Evolutionary conservation across 2,888 invertebrate genomes (phyloP), one percentile per base, ranked within the genome.

Genomic region (Oscheius sp.): DNA sequence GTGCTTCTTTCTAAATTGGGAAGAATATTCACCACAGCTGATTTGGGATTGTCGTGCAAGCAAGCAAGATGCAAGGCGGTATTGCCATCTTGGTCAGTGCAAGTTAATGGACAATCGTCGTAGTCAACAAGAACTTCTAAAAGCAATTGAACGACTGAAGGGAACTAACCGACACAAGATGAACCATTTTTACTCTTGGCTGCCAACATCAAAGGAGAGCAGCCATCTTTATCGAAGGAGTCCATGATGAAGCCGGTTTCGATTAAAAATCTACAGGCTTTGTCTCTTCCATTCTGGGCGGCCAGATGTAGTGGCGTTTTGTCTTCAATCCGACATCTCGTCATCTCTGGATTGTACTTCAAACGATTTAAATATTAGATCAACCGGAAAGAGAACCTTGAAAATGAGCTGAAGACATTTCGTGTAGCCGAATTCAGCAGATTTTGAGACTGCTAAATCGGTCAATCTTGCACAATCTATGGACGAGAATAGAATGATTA

Each of bases 221-320:
- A 46, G 2, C 50, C 39, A 3, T 58, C 33, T 3, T 58, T 27
- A 45, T 72, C 71, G 1, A n/a, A 23, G 2, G 29, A 50, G 27
- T 72, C 71, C 57, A 72, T 58, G 15, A 53, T 34, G 17, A 69
- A 64, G 12, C 48, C 46, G 23, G 42, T 46, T 5, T 52, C 52
- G 2, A 72, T 27, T 1, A 72, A 55, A 33, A 58, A 52, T n/a
- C 39, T 33, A 1, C 96, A 95, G 96, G 98, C 97, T 88, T 96
- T 95, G 85, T 93, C 92, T 88, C 97, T 96, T 1, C 98, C 98
- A 86, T 96, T 93, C 70, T 94, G 94, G 23, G 97, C 92, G 0
- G 98, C 97, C 85, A 97, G 93, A 88, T 98, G 97, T 42, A 98
- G 90, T 12, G 96, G 95, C 15, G 96, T 96, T 88, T 97, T 97